These are phyloP conservation scores for Papilio helenus DNA, from an alignment of 1,140 invertebrate species.

Conservation along the genomic window DNA sequence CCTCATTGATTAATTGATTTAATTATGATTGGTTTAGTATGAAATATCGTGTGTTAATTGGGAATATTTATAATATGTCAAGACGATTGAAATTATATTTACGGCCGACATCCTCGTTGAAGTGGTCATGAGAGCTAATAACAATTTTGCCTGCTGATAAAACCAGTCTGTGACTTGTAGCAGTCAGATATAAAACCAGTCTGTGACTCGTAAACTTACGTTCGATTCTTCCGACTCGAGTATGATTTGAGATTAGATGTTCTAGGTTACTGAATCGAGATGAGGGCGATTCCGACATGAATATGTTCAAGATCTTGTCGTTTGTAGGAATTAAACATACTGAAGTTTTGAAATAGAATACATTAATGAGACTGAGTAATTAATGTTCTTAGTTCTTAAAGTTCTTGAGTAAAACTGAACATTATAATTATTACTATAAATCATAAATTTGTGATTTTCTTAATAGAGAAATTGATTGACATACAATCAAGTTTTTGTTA, in stretches of 20 bases:
- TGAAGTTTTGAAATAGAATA: background rate
- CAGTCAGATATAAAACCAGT: background rate
- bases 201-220: background rate
- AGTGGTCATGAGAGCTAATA: background rate
- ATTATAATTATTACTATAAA: background rate
- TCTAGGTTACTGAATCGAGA: background rate
- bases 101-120: background rate
- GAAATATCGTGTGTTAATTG: background rate
- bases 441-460: background rate
- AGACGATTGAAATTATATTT: background rate
- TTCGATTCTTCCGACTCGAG: background rate
- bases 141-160: constrained; percentile 5
- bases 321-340: background rate
- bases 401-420: background rate
- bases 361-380: too few species aligned
- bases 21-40: background rate
- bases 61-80: background rate
- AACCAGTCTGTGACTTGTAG: background rate
- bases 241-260: background rate
- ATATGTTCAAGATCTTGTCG: background rate
- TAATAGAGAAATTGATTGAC: too few species aligned
- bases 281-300: background rate
- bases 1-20: background rate
- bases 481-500: too few species aligned
- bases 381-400: background rate